Evolutionary conservation across 2,888 invertebrate species (phyloP), one percentile per base, ranked within the genome.

Genomic region (Sisyra terminalis): DNA sequence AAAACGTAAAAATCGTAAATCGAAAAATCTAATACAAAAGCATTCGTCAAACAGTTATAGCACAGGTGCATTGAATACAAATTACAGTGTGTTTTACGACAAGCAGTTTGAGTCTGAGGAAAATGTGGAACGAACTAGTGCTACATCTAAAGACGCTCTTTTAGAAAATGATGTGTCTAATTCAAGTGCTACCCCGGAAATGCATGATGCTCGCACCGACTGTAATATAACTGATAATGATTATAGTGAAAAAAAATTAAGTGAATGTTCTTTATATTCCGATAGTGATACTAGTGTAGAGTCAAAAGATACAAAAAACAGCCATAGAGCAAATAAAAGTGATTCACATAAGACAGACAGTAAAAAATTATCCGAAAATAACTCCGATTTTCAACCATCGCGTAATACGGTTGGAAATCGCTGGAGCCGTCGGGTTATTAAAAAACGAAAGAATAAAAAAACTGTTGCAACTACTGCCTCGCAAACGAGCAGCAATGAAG

Each of bases 81-180:
- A 32, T 30, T 44, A 44, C 29, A 43, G 44, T 24, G 46, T 44
- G 18, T 44, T 45, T 38, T 46, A 43, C 45, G 46, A 44, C 42
- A 46, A 47, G 43, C 47, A 45, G 41, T 43, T 43, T 29, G 45
- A 44, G 37, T 44, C 37, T 40, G 42, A 43, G 31, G 48, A 47
- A 36, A 45, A 71, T 49, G 72, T 72, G 47, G 78, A 78, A 52
- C 71, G 73, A 54, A 69, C 72, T 34, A 78, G 77, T 55, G 77
- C 76, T 17, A 76, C 75, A 53, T 79, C 79, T 10, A 79, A 79
- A 61, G 80, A 80, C 58, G 71, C 75, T 50, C 62, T 78, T 10
- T 64, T 79, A 61, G 75, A 71, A 51, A 69, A 69, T 64, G 66
- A 71, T 54, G 67, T 70, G 54, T 71, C 70, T 47, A 72, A 71